Percentiles rank a stretch among this genome's conserved stretches.
These are phyloP conservation scores for Diorhabda carinulata DNA, from an alignment of 1,140 invertebrate genomes.

Conservation along the genomic window DNA sequence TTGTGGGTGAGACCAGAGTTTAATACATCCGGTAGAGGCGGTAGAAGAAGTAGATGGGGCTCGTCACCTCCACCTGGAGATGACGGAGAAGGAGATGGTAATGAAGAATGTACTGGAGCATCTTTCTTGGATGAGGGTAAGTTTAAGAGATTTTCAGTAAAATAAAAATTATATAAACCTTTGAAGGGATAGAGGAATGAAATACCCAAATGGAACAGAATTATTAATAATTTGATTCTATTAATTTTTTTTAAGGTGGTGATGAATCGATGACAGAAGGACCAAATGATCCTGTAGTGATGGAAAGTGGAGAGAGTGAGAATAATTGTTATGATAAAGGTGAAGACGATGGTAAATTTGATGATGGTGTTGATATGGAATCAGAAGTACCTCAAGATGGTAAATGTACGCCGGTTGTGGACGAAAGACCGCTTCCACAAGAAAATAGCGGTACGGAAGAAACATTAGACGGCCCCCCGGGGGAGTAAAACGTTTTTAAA, in stretches of 20 bases:
- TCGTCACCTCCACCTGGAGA: slow-evolving; percentile 6
- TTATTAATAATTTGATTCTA: too few species aligned
- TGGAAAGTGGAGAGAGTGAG: too few species aligned
- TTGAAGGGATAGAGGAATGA: neutral
- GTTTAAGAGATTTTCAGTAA: neutral
- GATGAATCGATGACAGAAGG: too few species aligned
- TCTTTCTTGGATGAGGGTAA: neutral
- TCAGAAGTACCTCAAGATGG: slow-evolving; percentile 1
- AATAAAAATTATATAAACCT: neutral
- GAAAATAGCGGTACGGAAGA: neutral
- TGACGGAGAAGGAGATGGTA: slow-evolving; percentile 9
- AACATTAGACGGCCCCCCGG: too few species aligned
- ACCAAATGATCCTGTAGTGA: too few species aligned
- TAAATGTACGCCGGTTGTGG: slow-evolving; percentile 19
- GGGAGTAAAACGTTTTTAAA: too few species aligned
- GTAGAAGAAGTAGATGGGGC: slow-evolving; percentile 17
- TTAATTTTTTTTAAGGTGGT: too few species aligned
- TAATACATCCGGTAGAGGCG: slow-evolving; percentile 1
- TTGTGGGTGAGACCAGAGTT: neutral
- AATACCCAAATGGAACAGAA: neutral
- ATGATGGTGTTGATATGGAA: too few species aligned
- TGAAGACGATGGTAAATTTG: too few species aligned
- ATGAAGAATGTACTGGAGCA: neutral
- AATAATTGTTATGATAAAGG: too few species aligned
- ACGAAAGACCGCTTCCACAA: slow-evolving; percentile 16